Evolutionary conservation across 2,888 invertebrate genomes (phyloP), one percentile per base, ranked within the genome.

Genomic region (Andrena trimmerana): DNA sequence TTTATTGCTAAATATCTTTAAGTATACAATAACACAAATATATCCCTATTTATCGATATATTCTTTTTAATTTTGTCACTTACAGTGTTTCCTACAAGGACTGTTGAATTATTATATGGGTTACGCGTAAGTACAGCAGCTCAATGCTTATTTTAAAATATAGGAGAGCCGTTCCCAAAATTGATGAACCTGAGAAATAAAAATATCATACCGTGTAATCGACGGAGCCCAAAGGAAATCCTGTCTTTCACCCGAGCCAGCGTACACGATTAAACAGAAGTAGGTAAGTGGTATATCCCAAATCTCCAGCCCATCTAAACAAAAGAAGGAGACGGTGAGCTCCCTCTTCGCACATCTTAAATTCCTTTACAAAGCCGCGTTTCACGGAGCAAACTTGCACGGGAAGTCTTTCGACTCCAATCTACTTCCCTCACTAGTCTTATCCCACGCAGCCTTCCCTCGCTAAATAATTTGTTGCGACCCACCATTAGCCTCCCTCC

Each of bases 401-500:
- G 20, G 8, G 29, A 54, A 20, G 13, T 50, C 2, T 27, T 20
- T 60, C 27, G n/a, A 50, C 62, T 69, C 27, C 48, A 50, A 59
- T 59, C 52, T 31, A 33, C 29, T 42, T 42, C 42, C 27, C 13
- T 42, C 13, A 16, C 36, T 36, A 29, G 13, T 69, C 52, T 13
- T 33, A 7, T 36, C 8, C 8, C 10, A n/a, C 0, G 13, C 36
- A 48, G 7, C 4, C n/a, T 50, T 72, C 42, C 27, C 8, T 7
- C 4, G 29, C 0, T 31, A 16, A 66, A 48, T 24, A 59, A 59
- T 27, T 60, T 13, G 10, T 31, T 60, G 36, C 27, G 52, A 13
- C 27, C 16, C 20, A 10, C 50, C 75, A 31, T 70, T 76, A 70
- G 60, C 52, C 2, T 13, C 13, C 36, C 42, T 60, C 66, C 20